Conservation (phyloP, 2,888 invertebrate genomes). For the Ornithoptera priamus region DNA sequence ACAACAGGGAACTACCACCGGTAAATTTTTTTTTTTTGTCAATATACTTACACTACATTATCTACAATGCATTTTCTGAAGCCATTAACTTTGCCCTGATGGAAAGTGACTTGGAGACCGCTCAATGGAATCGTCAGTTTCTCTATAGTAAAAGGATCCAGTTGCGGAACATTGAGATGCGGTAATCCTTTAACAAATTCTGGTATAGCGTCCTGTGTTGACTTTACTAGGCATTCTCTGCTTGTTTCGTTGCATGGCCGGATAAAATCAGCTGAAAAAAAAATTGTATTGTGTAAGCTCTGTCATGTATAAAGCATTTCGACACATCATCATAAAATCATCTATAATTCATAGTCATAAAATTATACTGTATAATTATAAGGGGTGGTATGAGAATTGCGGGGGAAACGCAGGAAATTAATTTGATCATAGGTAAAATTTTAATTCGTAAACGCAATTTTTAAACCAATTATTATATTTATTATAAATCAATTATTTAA, state of each 20-base stretch:
- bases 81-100: slow-evolving; percentile 64
- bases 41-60: slow-evolving; percentile 51
- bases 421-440: no score
- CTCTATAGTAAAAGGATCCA: slow-evolving; percentile 70
- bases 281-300: slow-evolving; percentile 9
- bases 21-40: no score
- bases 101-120: slow-evolving; percentile 67
- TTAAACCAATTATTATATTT: no score
- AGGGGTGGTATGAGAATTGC: no score
- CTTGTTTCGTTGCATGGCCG: slow-evolving; percentile 62
- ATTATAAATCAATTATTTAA: no score
- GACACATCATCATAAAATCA: no score
- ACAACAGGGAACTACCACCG: no score
- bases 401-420: no score
- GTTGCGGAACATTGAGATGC: slow-evolving; percentile 47
- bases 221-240: slow-evolving; percentile 54
- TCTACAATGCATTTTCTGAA: slow-evolving; percentile 67
- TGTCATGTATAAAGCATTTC: no score
- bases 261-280: slow-evolving; percentile 65
- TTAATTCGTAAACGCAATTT: no score
- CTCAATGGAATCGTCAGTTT: slow-evolving; percentile 59
- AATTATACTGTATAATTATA: no score
- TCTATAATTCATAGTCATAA: no score
- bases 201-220: slow-evolving; percentile 65
- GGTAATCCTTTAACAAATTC: slow-evolving; percentile 67